Evolutionary conservation across 2,888 invertebrate genomes (phyloP).

Genomic region (Standfussiana lucernea): DNA sequence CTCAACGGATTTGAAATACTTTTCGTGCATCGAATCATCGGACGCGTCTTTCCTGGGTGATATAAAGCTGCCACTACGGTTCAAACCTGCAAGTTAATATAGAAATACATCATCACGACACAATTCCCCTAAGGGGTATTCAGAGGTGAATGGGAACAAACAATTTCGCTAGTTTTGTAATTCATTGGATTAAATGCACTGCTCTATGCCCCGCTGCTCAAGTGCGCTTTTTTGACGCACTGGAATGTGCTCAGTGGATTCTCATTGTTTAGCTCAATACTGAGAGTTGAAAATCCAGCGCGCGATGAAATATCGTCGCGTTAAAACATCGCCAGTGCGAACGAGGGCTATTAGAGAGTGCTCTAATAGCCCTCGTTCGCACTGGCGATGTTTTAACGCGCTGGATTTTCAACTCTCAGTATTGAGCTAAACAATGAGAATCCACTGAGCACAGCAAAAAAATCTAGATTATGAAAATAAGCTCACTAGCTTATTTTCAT

Average conservation of each 20-base stretch:
- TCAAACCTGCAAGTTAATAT: constrained; percentile 79
- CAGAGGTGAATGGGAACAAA: neutral
- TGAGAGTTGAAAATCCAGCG: neutral
- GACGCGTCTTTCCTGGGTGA: constrained; percentile 92
- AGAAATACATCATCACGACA: neutral
- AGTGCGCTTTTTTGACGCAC: neutral
- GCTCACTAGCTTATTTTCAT: too few relatives aligned
- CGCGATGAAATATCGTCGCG: neutral
- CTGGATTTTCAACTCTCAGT: neutral
- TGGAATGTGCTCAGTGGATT: neutral
- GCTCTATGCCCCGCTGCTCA: neutral
- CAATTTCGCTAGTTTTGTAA: neutral
- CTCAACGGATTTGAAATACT: constrained; percentile 94
- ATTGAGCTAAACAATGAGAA: neutral
- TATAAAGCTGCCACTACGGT: constrained; percentile 90
- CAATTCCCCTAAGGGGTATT: neutral
- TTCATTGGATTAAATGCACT: neutral
- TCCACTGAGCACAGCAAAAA: neutral
- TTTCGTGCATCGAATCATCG: constrained; percentile 95
- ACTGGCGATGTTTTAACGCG: neutral
- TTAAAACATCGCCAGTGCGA: neutral
- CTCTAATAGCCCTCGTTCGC: neutral
- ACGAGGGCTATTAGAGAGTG: neutral
- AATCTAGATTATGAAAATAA: too few relatives aligned
- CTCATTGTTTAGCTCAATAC: neutral